These are phyloP conservation scores for Dallia pectoralis DNA, from an alignment of 2,797 vertebrate genomes.

Conservation along the genomic window DNA sequence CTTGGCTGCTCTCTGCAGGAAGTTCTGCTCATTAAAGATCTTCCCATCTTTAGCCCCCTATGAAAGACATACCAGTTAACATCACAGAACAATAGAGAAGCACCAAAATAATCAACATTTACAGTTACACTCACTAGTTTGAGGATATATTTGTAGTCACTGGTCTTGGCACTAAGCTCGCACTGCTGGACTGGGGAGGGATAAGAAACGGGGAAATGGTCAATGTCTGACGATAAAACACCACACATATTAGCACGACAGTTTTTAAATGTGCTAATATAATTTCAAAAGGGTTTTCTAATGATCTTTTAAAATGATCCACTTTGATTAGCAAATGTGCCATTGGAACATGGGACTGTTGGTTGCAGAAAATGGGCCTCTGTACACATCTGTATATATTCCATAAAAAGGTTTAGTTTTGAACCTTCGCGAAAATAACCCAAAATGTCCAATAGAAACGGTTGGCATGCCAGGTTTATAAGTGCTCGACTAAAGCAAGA, in stretches of 20 bases:
- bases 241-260: too few relatives aligned
- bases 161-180: conserved; percentile 50
- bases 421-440: too few relatives aligned
- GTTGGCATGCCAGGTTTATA: too few relatives aligned
- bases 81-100: neutral
- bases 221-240: neutral
- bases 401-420: too few relatives aligned
- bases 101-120: neutral
- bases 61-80: neutral
- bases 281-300: too few relatives aligned
- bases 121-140: conserved; percentile 76
- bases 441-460: too few relatives aligned
- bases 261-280: too few relatives aligned
- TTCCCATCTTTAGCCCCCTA: conserved; percentile 88
- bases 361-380: too few relatives aligned
- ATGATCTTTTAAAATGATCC: too few relatives aligned
- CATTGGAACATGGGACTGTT: too few relatives aligned
- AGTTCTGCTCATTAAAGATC: conserved; percentile 93
- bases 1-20: conserved; percentile 90
- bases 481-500: neutral
- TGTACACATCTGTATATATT: too few relatives aligned
- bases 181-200: conserved; percentile 40
- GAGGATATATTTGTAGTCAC: conserved; percentile 74
- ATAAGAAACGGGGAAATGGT: neutral
- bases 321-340: too few relatives aligned